Evolutionary conservation across 1,140 invertebrate species (phyloP).

Genomic region (Idris sp.): DNA sequence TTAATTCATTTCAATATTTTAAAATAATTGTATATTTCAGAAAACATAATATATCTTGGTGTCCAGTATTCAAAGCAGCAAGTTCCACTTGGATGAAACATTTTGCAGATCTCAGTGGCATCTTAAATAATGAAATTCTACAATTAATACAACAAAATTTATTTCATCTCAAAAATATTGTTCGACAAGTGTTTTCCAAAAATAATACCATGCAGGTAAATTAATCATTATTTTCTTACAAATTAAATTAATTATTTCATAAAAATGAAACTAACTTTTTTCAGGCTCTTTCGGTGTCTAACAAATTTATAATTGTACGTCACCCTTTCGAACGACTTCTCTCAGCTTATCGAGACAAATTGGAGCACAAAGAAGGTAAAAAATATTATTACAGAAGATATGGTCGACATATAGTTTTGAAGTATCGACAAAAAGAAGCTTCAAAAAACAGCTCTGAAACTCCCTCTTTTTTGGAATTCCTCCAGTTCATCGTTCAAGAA

Average conservation of each 20-base stretch:
- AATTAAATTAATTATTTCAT: not conserved
- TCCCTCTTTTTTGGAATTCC: slow-evolving; percentile 85
- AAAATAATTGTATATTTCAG: slow-evolving; percentile 59
- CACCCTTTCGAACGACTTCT: slow-evolving; percentile 83
- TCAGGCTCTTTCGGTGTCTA: slow-evolving; percentile 64
- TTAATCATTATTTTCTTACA: not conserved
- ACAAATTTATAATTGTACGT: slow-evolving; percentile 77
- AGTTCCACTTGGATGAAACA: slow-evolving; percentile 80
- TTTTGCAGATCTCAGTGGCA: slow-evolving; percentile 79
- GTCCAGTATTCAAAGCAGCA: slow-evolving; percentile 80
- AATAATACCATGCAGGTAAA: slow-evolving; percentile 67
- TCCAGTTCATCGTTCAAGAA: slow-evolving; percentile 79
- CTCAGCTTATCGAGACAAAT: slow-evolving; percentile 83
- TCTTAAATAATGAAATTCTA: slow-evolving; percentile 59
- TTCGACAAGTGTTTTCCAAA: slow-evolving; percentile 67
- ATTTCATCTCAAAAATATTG: slow-evolving; percentile 68
- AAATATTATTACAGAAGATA: slow-evolving; percentile 75
- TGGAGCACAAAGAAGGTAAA: slow-evolving; percentile 75
- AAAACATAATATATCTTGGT: slow-evolving; percentile 77
- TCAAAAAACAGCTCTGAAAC: slow-evolving; percentile 66
- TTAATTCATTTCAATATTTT: too few relatives aligned
- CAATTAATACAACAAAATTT: slow-evolving; percentile 43
- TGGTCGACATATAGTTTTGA: slow-evolving; percentile 72
- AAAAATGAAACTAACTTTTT: not conserved
- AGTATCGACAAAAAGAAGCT: slow-evolving; percentile 70